Conservation (phyloP, 2,113 vertebrate genomes). For the Parus major region DNA sequence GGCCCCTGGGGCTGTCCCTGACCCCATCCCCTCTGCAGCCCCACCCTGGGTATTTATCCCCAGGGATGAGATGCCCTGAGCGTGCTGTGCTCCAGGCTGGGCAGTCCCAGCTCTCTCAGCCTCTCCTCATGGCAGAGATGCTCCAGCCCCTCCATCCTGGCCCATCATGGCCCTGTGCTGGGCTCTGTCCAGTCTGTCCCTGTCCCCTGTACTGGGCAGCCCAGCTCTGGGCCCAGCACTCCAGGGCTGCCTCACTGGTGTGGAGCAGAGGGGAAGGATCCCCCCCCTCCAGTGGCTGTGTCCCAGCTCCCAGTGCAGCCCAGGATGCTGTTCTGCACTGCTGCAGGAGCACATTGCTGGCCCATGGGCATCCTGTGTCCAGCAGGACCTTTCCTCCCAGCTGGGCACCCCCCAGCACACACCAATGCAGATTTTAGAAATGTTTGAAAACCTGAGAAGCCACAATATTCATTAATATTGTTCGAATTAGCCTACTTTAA, state of each 20-base stretch:
- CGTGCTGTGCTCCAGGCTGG: background rate
- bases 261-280: background rate
- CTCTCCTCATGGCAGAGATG: background rate
- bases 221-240: background rate
- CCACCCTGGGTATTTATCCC: background rate
- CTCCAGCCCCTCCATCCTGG: background rate
- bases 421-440: background rate
- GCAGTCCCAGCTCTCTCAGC: background rate
- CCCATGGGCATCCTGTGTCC: background rate
- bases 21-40: background rate
- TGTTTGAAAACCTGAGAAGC: background rate
- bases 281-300: fast-evolving
- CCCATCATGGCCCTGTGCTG: background rate
- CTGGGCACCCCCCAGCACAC: fast-evolving
- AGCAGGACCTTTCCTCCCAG: background rate
- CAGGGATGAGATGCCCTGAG: background rate
- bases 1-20: background rate
- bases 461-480: background rate
- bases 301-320: background rate
- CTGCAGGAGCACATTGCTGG: background rate
- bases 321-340: background rate
- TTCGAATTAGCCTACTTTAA: background rate
- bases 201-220: background rate
- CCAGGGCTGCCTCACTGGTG: background rate
- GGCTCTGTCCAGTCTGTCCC: background rate